phyloP scores from a whole-genome alignment of 1,140 invertebrate genomes.

The Cyclargus thomasi region DNA sequence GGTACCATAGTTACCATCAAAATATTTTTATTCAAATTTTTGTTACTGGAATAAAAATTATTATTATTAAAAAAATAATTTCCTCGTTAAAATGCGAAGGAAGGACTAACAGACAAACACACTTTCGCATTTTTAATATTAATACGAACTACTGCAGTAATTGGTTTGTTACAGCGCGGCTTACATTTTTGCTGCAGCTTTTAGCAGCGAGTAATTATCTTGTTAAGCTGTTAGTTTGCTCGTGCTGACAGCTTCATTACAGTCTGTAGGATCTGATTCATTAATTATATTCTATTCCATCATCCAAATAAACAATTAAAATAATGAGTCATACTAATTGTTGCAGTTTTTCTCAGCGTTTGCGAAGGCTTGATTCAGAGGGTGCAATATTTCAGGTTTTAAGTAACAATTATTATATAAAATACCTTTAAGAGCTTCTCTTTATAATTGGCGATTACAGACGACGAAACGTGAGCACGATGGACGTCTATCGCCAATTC shows the following conservation, averaged over 20 bases:
- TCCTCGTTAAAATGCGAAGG: too few species aligned
- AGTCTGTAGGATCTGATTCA: background rate
- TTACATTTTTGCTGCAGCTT: background rate
- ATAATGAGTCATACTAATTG: background rate
- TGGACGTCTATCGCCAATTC: too few species aligned
- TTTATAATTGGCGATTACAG: too few species aligned
- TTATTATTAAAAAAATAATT: too few species aligned
- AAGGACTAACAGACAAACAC: too few species aligned
- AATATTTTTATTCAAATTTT: too few species aligned
- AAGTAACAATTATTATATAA: too few species aligned
- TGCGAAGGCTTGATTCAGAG: background rate
- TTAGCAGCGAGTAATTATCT: background rate
- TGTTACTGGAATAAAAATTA: too few species aligned
- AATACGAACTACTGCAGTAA: background rate
- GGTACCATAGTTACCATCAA: too few species aligned
- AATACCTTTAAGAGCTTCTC: too few species aligned
- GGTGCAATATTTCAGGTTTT: background rate
- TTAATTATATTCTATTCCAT: background rate
- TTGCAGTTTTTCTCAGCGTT: background rate
- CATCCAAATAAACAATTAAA: background rate
- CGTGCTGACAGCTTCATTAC: background rate
- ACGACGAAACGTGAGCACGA: too few species aligned
- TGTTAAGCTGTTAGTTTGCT: background rate
- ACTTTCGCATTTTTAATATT: too few species aligned
- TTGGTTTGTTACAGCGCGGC: background rate